Conservation (phyloP, 1,140 invertebrate genomes). For the Camponotus vicinus region DNA sequence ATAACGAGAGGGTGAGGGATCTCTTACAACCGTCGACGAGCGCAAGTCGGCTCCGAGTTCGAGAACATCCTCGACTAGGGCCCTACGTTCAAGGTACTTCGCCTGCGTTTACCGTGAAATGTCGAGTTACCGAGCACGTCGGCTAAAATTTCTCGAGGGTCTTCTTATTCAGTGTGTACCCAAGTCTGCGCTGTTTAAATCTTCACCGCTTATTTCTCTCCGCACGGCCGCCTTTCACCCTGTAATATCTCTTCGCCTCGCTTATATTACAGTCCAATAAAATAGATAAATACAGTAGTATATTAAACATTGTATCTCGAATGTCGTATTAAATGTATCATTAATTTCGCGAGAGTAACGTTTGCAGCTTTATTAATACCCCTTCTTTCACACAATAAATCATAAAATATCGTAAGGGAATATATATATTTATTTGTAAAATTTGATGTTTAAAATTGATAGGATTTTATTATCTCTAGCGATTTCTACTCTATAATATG, state of each 20-base stretch:
- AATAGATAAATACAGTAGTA: constrained; percentile 4
- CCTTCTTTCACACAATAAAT: neutral
- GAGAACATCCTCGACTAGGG: constrained; percentile 94
- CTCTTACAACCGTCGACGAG: constrained; percentile 88
- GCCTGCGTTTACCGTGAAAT: constrained; percentile 36
- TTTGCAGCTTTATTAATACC: neutral
- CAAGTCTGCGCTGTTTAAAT: constrained; percentile 39
- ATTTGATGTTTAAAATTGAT: neutral
- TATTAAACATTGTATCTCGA: neutral
- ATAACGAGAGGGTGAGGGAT: constrained; percentile 94
- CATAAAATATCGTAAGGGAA: neutral
- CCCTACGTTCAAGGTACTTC: constrained; percentile 95
- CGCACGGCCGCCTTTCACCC: neutral
- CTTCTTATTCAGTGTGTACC: constrained; percentile 41
- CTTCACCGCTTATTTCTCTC: constrained; percentile 9
- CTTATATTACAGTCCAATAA: constrained; percentile 23
- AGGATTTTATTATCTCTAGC: neutral
- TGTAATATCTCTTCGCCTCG: neutral
- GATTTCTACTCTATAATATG: no score
- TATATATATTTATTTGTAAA: neutral
- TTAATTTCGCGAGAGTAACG: neutral
- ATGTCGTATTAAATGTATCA: constrained; percentile 7
- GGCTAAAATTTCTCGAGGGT: constrained; percentile 37
- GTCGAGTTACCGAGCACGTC: constrained; percentile 2
- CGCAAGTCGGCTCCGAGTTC: constrained; percentile 90